These are phyloP conservation scores for Globodera rostochiensis DNA, from an alignment of 1,140 invertebrate genomes.

Conservation along the genomic window DNA sequence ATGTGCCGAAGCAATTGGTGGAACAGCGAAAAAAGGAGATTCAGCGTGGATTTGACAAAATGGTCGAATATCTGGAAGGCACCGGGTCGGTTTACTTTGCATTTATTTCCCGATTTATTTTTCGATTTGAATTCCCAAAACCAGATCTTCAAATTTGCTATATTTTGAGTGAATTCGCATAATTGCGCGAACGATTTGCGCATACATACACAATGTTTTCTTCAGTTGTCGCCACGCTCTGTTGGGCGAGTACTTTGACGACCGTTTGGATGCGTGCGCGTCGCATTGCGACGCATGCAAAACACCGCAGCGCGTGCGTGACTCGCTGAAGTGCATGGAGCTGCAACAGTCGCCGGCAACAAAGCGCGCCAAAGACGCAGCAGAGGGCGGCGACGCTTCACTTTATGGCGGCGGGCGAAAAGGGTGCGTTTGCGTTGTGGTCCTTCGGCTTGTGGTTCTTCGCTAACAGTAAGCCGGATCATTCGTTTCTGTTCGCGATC, in stretches of 20 bases:
- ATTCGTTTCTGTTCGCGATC: not conserved
- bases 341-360: not conserved
- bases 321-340: slow-evolving; percentile 28
- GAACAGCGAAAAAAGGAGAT: slow-evolving; percentile 37
- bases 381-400: slow-evolving; percentile 17
- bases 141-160: no score
- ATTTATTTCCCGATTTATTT: no score
- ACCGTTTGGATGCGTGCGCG: slow-evolving; percentile 34
- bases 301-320: slow-evolving; percentile 36
- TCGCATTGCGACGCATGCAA: slow-evolving; percentile 36
- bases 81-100: not conserved
- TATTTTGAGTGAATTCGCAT: no score
- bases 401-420: slow-evolving; percentile 36
- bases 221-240: slow-evolving; percentile 40
- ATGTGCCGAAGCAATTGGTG: slow-evolving; percentile 41
- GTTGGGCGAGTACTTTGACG: slow-evolving; percentile 40
- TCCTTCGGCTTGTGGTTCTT: no score
- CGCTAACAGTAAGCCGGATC: not conserved
- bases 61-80: slow-evolving; percentile 37
- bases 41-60: slow-evolving; percentile 36
- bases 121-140: no score
- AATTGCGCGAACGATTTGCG: no score
- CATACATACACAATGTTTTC: no score
- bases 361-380: not conserved
- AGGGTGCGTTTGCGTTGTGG: slow-evolving; percentile 5